Conservation (phyloP, 2,888 invertebrate genomes). For the Atrina japonica region DNA sequence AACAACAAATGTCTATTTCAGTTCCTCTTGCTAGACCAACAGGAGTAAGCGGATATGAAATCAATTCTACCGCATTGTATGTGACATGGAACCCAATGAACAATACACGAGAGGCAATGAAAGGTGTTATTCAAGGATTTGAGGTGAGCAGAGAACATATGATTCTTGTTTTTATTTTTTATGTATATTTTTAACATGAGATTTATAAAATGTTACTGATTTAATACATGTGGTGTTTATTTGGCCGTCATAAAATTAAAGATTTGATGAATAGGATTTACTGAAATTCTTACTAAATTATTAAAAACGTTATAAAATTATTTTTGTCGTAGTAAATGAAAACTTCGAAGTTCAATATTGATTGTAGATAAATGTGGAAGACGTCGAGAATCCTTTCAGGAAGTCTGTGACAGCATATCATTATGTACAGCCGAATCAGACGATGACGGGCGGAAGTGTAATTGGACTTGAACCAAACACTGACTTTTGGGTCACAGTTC, state of each 20-base stretch:
- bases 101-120: constrained; percentile 90
- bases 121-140: constrained; percentile 93
- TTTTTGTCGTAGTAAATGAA: too few relatives aligned
- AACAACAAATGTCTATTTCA: too few relatives aligned
- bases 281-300: too few relatives aligned
- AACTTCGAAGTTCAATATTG: too few relatives aligned
- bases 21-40: constrained; percentile 88
- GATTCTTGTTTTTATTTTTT: too few relatives aligned
- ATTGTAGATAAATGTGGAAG: constrained; percentile 43
- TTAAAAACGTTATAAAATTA: too few relatives aligned
- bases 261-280: too few relatives aligned
- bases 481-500: constrained; percentile 94
- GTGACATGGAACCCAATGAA: constrained; percentile 94
- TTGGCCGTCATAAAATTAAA: too few relatives aligned
- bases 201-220: too few relatives aligned
- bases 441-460: constrained; percentile 88
- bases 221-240: too few relatives aligned
- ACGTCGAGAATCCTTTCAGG: constrained; percentile 34
- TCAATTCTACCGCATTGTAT: constrained; percentile 95
- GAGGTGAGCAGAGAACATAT: too few relatives aligned
- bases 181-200: too few relatives aligned
- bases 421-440: constrained; percentile 22
- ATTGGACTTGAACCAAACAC: constrained; percentile 96
- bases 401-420: constrained; percentile 39
- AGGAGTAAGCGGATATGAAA: constrained; percentile 88